These are phyloP conservation scores for Tonatia bakeri DNA, from an alignment of 2,113 vertebrate species.

Conservation along the genomic window DNA sequence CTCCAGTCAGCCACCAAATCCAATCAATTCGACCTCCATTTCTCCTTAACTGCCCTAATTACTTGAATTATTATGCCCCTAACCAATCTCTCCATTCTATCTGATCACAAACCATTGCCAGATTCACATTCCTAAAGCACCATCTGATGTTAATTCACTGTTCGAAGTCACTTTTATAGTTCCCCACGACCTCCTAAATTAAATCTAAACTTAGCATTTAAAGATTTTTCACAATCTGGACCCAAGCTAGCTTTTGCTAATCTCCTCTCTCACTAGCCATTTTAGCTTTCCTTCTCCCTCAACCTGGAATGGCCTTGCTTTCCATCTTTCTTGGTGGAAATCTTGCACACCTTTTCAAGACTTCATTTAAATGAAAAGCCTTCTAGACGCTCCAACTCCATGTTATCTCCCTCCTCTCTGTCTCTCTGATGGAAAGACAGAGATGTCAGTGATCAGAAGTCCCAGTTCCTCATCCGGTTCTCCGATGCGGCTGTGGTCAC, in stretches of 20 bases:
- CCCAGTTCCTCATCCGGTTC: background rate
- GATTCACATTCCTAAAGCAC: background rate
- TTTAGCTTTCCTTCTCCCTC: background rate
- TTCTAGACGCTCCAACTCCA: background rate
- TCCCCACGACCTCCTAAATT: background rate
- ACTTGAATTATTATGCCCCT: background rate
- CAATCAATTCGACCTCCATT: background rate
- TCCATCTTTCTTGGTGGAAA: background rate
- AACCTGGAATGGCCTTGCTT: background rate
- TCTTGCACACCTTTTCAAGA: background rate
- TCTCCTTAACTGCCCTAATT: background rate
- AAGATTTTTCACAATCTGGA: background rate
- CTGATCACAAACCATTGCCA: background rate
- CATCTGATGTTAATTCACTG: background rate
- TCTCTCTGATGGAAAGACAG: background rate
- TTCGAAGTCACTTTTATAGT: background rate
- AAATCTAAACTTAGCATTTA: background rate
- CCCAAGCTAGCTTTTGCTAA: background rate
- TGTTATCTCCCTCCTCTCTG: background rate
- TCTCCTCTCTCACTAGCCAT: background rate
- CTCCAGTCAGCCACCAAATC: background rate
- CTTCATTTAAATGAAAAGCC: constrained; percentile 3
- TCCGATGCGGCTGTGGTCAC: background rate
- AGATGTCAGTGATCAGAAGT: background rate
- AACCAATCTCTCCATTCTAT: background rate